Evolutionary conservation across 1,140 invertebrate species (phyloP), one percentile per base, ranked within the genome.

Genomic region (Drosophila tropicalis): DNA sequence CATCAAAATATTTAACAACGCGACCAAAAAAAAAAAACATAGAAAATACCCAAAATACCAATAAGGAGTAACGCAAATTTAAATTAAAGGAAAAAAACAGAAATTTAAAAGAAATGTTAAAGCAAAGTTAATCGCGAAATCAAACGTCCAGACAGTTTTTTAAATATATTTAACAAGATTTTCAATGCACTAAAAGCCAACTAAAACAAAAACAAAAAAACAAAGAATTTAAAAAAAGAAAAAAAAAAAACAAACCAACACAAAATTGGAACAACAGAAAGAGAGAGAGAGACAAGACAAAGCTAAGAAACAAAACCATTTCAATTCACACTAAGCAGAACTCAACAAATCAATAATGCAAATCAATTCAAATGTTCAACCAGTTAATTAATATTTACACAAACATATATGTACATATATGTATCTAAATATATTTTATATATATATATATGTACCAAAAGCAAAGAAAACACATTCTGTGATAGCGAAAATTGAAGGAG

Each of bases 111-210:
- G 29, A 47, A 65, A 65, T 72, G 79, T 72, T 68, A 65, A 68
- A 61, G 58, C 44, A 79, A 29, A 87, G 76, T 41, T 47, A 63
- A 44, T 60, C 84, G 84, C 79, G 79, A 57, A 69, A 72, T 60
- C 74, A 81, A 78, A 73, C 75, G 79, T 64, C 32, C 82, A 86
- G 40, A 15, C 72, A 62, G 54, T 77, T 56, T 62, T 64, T 39
- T 41, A 51, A 51, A 51, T 29, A 51, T 66, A 70, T 84, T 87
- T 87, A 89, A 87, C 82, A 76, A 87, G 83, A 87, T 87, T 87
- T 87, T 89, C 83, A 87, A 87, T 87, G 83, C 83, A 87, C 83
- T 87, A 87, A 29, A 29, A 83, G 64, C 81, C 81, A 72, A 54
- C 63, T 13, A 61, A 55, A 57, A 32, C 9, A 62, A 9, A 29